Conservation (phyloP, 2,113 vertebrate genomes). For the Noctilio leporinus region DNA sequence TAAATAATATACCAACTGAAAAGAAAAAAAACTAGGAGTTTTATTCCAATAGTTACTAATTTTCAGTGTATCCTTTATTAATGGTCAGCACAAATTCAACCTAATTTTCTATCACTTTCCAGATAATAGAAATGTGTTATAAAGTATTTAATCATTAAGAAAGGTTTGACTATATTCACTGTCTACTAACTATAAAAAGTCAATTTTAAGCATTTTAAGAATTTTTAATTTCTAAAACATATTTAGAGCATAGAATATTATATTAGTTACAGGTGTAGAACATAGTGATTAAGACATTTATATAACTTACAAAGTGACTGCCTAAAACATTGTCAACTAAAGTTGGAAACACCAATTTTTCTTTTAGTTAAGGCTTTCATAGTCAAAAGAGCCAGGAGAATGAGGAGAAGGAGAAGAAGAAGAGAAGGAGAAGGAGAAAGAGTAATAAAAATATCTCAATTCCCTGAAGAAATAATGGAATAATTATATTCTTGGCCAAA, state of each 20-base stretch:
- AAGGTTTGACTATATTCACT: background rate
- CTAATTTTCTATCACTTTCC: background rate
- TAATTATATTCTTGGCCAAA: conserved; percentile 41
- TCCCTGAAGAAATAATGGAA: background rate
- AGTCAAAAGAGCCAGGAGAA: background rate
- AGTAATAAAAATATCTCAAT: too few species aligned
- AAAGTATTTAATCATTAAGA: background rate
- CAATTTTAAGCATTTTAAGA: background rate
- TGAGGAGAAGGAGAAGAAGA: too few species aligned
- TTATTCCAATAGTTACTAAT: background rate
- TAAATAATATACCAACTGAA: background rate
- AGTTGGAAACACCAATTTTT: background rate
- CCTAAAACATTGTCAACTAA: background rate
- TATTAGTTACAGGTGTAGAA: background rate
- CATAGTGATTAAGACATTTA: background rate
- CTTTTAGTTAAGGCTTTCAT: conserved; percentile 12
- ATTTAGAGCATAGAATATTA: background rate
- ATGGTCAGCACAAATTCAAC: background rate
- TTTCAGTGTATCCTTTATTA: background rate
- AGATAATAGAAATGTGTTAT: background rate
- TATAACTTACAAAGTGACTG: background rate
- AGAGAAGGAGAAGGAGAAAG: too few species aligned
- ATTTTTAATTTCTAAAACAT: background rate
- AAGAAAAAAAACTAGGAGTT: background rate
- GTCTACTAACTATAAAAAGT: conserved; percentile 18